Percentiles rank a stretch among this genome's conserved stretches.
Evolutionary conservation across 2,113 vertebrate genomes (phyloP).

Genomic region (Reinhardtius hippoglossoides): DNA sequence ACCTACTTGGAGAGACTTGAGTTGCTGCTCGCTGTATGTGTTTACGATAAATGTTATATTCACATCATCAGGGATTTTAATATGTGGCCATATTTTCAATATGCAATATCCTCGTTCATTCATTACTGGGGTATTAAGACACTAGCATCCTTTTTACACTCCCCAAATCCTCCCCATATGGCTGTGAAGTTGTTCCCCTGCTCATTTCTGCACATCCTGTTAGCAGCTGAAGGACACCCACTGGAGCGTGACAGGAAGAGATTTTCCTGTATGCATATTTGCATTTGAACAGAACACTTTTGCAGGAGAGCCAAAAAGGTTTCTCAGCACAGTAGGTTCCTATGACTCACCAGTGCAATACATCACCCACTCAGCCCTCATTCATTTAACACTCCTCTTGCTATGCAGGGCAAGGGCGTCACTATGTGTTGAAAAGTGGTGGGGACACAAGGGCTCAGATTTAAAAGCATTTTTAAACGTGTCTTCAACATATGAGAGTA

Average conservation of each 20-base stretch:
- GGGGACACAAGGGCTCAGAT: neutral
- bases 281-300: conserved; percentile 65
- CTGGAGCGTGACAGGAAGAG: conserved; percentile 53
- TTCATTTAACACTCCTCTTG: conserved; percentile 38
- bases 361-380: conserved; percentile 56
- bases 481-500: neutral
- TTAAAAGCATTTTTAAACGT: neutral
- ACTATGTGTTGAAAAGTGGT: neutral
- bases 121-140: conserved; percentile 1
- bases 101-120: neutral
- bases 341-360: conserved; percentile 62
- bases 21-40: neutral
- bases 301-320: conserved; percentile 58
- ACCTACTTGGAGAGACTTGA: neutral
- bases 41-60: conserved; percentile 17
- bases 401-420: neutral
- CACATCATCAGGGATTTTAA: neutral
- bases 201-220: conserved; percentile 38
- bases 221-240: conserved; percentile 49
- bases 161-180: conserved; percentile 21
- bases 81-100: neutral
- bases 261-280: conserved; percentile 67
- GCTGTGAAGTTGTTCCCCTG: conserved; percentile 12
- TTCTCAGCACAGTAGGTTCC: conserved; percentile 52
- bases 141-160: conserved; percentile 11